A percentile compares a stretch with the other conserved stretches of the same genome.
Conservation (phyloP, 1,140 invertebrate genomes). For the Apocrypta bakeri region DNA sequence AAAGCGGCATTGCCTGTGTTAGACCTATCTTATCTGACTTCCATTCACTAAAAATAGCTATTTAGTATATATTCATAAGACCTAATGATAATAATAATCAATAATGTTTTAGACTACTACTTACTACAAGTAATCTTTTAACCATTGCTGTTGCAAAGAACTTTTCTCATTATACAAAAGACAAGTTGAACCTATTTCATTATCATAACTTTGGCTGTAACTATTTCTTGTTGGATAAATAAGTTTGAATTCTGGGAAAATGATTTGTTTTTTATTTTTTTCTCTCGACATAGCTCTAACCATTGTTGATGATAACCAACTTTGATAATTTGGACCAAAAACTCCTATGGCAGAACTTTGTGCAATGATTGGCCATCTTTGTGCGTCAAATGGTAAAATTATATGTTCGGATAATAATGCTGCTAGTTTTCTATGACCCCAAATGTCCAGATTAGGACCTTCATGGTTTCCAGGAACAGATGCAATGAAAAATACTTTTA, state of each 20-base stretch:
- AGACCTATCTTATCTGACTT: slow-evolving; percentile 80
- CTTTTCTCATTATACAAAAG: slow-evolving; percentile 87
- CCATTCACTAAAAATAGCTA: slow-evolving; percentile 84
- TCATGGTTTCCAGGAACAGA: slow-evolving; percentile 88
- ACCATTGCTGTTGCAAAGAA: slow-evolving; percentile 90
- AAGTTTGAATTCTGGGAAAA: slow-evolving; percentile 72
- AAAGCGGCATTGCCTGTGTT: slow-evolving; percentile 91
- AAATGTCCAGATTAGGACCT: slow-evolving; percentile 74
- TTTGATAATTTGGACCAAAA: slow-evolving; percentile 80
- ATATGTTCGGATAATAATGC: slow-evolving; percentile 80
- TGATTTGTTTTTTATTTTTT: slow-evolving; percentile 63
- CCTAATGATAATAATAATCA: neutral
- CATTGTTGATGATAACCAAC: slow-evolving; percentile 82
- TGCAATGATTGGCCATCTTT: slow-evolving; percentile 81
- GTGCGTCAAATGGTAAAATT: slow-evolving; percentile 71
- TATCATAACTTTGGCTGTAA: slow-evolving; percentile 88
- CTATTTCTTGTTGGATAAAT: slow-evolving; percentile 86
- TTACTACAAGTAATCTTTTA: slow-evolving; percentile 86
- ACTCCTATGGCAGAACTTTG: slow-evolving; percentile 95
- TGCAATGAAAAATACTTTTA: slow-evolving; percentile 89
- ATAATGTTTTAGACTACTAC: slow-evolving; percentile 58
- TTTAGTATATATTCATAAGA: too few relatives aligned
- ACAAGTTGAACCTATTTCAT: slow-evolving; percentile 88
- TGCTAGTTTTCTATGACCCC: slow-evolving; percentile 84
- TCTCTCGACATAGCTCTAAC: slow-evolving; percentile 77